Evolutionary conservation across 2,888 invertebrate genomes (phyloP), one percentile per base, ranked within the genome.

Genomic region (Pomacea canaliculata): DNA sequence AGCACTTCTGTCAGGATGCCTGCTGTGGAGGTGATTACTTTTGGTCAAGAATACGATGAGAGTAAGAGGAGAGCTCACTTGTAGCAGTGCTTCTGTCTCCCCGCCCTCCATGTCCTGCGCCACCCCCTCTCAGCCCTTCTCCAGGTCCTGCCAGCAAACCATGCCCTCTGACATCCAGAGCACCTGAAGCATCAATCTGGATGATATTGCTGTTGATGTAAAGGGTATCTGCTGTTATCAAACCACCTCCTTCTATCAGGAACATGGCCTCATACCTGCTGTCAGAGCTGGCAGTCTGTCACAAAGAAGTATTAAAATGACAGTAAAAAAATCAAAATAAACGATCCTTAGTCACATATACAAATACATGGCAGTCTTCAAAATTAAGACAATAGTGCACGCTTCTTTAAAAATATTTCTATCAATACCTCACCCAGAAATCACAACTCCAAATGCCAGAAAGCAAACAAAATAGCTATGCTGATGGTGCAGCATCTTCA

Each of bases 51-150:
- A 63, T 27, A 12, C 7, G 63, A 63, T 2, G 19, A 19, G 19
- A 63, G 27, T 63, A n/a, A 12, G 8, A 63, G 10, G 10, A 10
- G 7, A 63, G 27, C 66, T 72, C 77, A 83, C 81, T 78, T 73
- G 69, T 59, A 10, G 76, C 59, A 27, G 75, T 59, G 7, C 76
- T 79, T 19, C 56, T 74, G 51, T 80, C 83, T 27, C 86, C 85
- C 71, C 80, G 72, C 27, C 85, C 86, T 68, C 84, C 86, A 72
- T 81, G 81, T 46, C 85, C 83, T 23, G 82, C 86, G 27, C 85
- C 85, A 37, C 85, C 85, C 9, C 49, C 69, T 7, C 59, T 69
- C 0, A 49, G 48, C 27, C 85, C 85, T n/a, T 48, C 70, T 18
- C 86, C 86, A 27, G 70, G 70, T 10, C 85, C 85, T 46, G 23